Evolutionary conservation across 2,888 invertebrate species (phyloP), one percentile per base, ranked within the genome.

Genomic region (Galerucella calmariensis): DNA sequence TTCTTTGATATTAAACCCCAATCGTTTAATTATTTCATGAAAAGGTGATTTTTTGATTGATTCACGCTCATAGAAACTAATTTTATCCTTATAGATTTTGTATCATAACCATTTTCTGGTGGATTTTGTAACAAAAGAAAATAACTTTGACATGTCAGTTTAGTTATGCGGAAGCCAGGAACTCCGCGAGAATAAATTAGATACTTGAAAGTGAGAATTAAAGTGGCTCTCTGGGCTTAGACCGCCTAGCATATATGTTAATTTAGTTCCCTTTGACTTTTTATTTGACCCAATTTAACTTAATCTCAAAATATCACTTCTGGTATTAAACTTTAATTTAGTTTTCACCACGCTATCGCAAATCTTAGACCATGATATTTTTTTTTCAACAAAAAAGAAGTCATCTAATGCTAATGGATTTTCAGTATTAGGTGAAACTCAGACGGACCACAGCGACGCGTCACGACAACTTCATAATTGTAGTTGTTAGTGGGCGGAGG

Each of bases 201-300:
- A 53, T 56, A 20, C 56, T 56, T 56, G 56, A 20, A 56, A 56
- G 8, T 56, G 16, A 56, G 9, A 56, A 56, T 56, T 56, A 9
- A 56, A 56, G 56, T 56, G 56, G 56, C 10, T 53, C n/a, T 53
- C 53, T 8, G n/a, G 53, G n/a, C 53, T 53, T 8, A 56, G 56
- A 56, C 16, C 20, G 56, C 20, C 56, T 9, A 56, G 20, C 20
- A 20, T 16, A 20, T 56, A 56, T 56, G 56, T 16, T 9, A 56
- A 56, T 56, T 20, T 2, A 56, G 20, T 20, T 56, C 20, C 10
- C 16, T 56, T 56, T 10, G 56, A 56, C 56, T 56, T 56, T 56
- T 56, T 20, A 56, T 56, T 20, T 16, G 16, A 16, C 16, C 16
- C 20, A 10, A 10, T 51, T 51, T 8, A 51, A 51, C 51, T 20